These are phyloP conservation scores for Calidris pugnax DNA, from an alignment of 2,113 vertebrate genomes.

Conservation along the genomic window DNA sequence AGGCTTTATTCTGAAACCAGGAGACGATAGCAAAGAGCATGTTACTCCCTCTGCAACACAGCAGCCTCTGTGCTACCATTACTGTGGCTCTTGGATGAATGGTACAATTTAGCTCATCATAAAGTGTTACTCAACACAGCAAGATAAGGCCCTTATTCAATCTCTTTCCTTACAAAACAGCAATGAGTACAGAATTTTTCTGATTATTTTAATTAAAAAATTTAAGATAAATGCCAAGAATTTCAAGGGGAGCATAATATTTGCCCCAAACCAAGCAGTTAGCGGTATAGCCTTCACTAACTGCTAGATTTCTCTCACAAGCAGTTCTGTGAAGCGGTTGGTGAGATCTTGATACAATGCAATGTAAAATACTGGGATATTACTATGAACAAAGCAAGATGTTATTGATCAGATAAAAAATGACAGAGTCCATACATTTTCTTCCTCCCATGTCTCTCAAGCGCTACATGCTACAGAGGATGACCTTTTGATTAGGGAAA, in stretches of 20 bases:
- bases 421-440: neutral
- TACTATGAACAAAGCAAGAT: neutral
- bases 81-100: neutral
- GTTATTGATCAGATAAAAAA: slow-evolving; percentile 8
- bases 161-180: neutral
- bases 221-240: neutral
- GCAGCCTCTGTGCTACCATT: neutral
- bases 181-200: neutral
- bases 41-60: neutral
- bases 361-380: neutral
- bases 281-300: neutral
- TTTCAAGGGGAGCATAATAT: neutral
- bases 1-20: neutral
- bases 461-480: neutral
- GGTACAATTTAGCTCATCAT: neutral
- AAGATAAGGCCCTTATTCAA: neutral
- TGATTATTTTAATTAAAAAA: slow-evolving; percentile 10
- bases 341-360: neutral
- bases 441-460: neutral
- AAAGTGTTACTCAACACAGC: neutral
- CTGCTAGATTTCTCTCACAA: neutral
- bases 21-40: neutral
- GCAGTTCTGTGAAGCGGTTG: neutral
- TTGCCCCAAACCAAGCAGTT: neutral
- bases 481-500: neutral